Percentiles rank a stretch among this genome's conserved stretches.
phyloP scores from a whole-genome alignment of 2,113 vertebrate genomes.

The Triplophysa tibetana region DNA sequence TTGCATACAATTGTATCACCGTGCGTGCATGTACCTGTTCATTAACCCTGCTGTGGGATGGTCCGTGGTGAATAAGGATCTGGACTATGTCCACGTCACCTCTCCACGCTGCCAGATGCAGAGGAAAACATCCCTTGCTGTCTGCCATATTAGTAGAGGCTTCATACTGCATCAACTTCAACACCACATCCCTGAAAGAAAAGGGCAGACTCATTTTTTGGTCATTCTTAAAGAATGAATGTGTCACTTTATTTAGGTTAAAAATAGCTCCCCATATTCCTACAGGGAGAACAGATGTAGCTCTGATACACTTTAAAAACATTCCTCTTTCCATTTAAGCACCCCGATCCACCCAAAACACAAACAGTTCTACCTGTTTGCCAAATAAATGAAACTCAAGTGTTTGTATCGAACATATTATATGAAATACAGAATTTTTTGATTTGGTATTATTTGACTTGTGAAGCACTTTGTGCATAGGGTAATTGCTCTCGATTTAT shows the following conservation, averaged over 20 bases:
- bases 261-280: too few relatives aligned
- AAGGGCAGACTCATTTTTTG: background rate
- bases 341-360: too few relatives aligned
- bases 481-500: constrained; percentile 10
- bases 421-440: too few relatives aligned
- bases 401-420: too few relatives aligned
- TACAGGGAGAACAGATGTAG: too few relatives aligned
- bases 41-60: constrained; percentile 92
- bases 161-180: constrained; percentile 94
- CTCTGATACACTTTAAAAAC: too few relatives aligned
- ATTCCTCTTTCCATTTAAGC: too few relatives aligned
- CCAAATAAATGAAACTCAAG: too few relatives aligned
- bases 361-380: too few relatives aligned
- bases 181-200: constrained; percentile 85
- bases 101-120: constrained; percentile 96
- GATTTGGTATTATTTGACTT: too few relatives aligned
- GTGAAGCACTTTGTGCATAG: background rate
- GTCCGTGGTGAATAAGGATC: constrained; percentile 91
- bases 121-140: constrained; percentile 96
- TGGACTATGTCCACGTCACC: constrained; percentile 96
- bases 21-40: constrained; percentile 80
- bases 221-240: background rate
- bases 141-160: constrained; percentile 91
- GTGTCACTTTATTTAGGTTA: too few relatives aligned
- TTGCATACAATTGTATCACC: background rate